phyloP scores from a whole-genome alignment of 2,888 invertebrate species.

The Diarsia rubi region DNA sequence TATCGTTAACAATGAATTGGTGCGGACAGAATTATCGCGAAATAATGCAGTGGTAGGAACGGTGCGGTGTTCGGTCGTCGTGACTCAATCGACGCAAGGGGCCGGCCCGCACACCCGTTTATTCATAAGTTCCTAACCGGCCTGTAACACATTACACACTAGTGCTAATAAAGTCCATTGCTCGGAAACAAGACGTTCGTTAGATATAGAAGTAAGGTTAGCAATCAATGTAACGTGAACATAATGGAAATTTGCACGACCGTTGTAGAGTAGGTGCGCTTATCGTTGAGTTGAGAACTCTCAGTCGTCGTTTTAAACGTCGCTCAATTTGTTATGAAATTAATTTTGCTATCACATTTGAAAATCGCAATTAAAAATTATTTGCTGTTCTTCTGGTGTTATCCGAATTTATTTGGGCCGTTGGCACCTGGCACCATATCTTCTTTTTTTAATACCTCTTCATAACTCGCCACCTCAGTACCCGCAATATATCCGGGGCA shows the following conservation, averaged over 20 bases:
- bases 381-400: background rate
- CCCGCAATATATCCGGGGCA: background rate
- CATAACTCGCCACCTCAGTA: background rate
- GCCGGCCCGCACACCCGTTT: constrained; percentile 77
- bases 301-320: constrained; percentile 46
- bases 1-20: constrained; percentile 63
- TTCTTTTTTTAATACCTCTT: background rate
- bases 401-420: background rate
- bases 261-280: constrained; percentile 27
- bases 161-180: constrained; percentile 65
- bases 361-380: background rate
- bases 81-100: constrained; percentile 83
- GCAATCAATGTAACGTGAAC: constrained; percentile 54
- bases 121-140: constrained; percentile 62
- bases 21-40: constrained; percentile 69
- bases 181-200: constrained; percentile 51
- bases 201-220: constrained; percentile 25
- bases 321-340: constrained; percentile 40
- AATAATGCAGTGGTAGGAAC: constrained; percentile 74
- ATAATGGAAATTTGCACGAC: constrained; percentile 37
- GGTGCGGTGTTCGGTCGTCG: constrained; percentile 83
- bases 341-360: background rate
- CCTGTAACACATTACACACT: constrained; percentile 51
- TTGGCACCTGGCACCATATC: background rate
- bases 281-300: constrained; percentile 56